These are phyloP conservation scores for Platysternon megacephalum DNA, from an alignment of 2,113 vertebrate species.

Conservation along the genomic window DNA sequence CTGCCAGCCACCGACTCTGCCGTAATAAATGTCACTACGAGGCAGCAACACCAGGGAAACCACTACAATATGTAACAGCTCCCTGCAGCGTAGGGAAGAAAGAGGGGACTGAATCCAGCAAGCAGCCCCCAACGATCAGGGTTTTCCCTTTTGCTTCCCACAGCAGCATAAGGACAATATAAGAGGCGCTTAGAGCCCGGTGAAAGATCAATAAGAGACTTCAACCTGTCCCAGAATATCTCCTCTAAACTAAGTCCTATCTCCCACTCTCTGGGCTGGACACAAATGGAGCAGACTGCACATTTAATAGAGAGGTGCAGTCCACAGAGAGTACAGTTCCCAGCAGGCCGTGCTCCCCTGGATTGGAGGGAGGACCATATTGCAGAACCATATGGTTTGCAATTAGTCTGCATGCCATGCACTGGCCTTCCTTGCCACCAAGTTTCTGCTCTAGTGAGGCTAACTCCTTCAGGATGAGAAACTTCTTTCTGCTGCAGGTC, in stretches of 20 bases:
- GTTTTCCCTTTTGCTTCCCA: background rate
- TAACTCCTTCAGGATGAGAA: background rate
- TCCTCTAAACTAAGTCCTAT: background rate
- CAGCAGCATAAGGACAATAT: background rate
- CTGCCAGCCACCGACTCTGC: background rate
- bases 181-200: background rate
- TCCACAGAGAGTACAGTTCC: background rate
- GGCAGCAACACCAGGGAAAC: background rate
- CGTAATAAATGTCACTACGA: fast-evolving
- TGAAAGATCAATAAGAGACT: background rate
- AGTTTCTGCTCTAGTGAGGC: background rate
- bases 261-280: background rate
- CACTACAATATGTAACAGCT: background rate
- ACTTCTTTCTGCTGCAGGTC: background rate
- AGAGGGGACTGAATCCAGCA: background rate
- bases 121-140: background rate
- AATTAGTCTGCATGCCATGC: background rate
- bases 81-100: background rate
- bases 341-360: background rate
- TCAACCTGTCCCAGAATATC: no score
- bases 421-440: background rate
- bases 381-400: background rate
- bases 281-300: background rate
- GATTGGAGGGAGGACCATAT: background rate
- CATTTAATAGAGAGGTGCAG: background rate